Base-by-base conservation (phyloP, 2,888 invertebrate species). In the Drosophila infuscata region DNA sequence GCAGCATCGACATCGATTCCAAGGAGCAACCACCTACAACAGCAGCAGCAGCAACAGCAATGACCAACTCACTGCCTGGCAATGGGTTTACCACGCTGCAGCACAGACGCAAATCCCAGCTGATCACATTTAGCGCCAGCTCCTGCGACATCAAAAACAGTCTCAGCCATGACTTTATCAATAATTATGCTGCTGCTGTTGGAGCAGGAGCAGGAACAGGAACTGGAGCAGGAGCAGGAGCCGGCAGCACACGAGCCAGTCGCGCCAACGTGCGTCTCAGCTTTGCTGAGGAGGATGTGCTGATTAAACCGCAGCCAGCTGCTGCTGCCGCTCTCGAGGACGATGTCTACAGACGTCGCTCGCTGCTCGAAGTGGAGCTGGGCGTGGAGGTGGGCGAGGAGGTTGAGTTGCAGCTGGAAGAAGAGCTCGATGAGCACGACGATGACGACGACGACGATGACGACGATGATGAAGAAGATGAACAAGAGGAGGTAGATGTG, bases 141-240 rank as follows among this genome's bases (percentile, higher is more conserved):
- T 91, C 92, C 81, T 92, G 93, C 91, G 93, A 93, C 90, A 92
- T 92, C 77, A 92, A 93, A 80, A 92, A 91, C 88, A 93, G 92
- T 88, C 91, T 92, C 73, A 93, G 91, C 69, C 92, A 92, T 78
- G 93, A 93, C 78, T 89, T 91, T 70, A 91, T 92, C 64, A 36
- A 57, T 46, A 38, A 4, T 30, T 56, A 56, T 38, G 30, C 56
- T 12, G 60, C 63, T n/a, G 81, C 80, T 54, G 76, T 56, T 17
- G 66, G 54, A 11, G 70, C 29, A 20, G 70, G 69, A 36, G 52
- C 6, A n/a, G 30, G 29, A 15, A 8, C 33, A 15, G 36, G 25
- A 2, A 7, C 20, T 7, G 56, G 29, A 2, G n/a, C 38, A 70
- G 71, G 36, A 43, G 53, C 49, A 70, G 71, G 36, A 43, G 53